Evolutionary conservation across 2,888 invertebrate species (phyloP).

Genomic region (Helleia helle): DNA sequence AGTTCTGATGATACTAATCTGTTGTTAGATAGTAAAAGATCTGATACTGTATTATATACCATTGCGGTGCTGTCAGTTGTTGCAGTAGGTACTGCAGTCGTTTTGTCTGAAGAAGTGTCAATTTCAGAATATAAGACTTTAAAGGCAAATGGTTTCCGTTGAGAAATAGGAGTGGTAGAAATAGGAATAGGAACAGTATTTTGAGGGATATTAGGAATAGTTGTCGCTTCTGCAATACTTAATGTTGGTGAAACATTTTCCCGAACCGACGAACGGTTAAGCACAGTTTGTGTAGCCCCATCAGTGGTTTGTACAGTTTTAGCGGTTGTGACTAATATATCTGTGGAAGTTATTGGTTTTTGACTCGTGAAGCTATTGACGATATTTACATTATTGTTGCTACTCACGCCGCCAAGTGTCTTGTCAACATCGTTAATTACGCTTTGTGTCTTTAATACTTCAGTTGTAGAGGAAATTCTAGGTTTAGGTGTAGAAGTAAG

Average conservation of each 20-base stretch:
- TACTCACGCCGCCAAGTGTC: slow-evolving; percentile 69
- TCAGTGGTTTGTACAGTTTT: slow-evolving; percentile 66
- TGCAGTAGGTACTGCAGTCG: slow-evolving; percentile 47
- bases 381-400: slow-evolving; percentile 65
- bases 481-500: slow-evolving; percentile 68
- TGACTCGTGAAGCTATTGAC: slow-evolving; percentile 44
- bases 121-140: slow-evolving; percentile 63
- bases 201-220: slow-evolving; percentile 34
- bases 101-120: slow-evolving; percentile 54
- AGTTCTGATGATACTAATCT: slow-evolving; percentile 64
- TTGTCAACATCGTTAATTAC: slow-evolving; percentile 50
- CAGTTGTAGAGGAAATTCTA: slow-evolving; percentile 49
- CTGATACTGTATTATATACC: slow-evolving; percentile 68
- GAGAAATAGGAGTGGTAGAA: slow-evolving; percentile 52
- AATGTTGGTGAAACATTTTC: slow-evolving; percentile 52
- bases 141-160: slow-evolving; percentile 66
- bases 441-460: slow-evolving; percentile 49
- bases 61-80: slow-evolving; percentile 59
- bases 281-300: slow-evolving; percentile 60
- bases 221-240: slow-evolving; percentile 39
- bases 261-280: slow-evolving; percentile 60
- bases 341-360: slow-evolving; percentile 41
- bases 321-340: slow-evolving; percentile 55
- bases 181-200: slow-evolving; percentile 25
- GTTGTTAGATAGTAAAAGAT: slow-evolving; percentile 62